Evolutionary conservation across 2,113 vertebrate genomes (phyloP).

Genomic region (Caretta caretta): DNA sequence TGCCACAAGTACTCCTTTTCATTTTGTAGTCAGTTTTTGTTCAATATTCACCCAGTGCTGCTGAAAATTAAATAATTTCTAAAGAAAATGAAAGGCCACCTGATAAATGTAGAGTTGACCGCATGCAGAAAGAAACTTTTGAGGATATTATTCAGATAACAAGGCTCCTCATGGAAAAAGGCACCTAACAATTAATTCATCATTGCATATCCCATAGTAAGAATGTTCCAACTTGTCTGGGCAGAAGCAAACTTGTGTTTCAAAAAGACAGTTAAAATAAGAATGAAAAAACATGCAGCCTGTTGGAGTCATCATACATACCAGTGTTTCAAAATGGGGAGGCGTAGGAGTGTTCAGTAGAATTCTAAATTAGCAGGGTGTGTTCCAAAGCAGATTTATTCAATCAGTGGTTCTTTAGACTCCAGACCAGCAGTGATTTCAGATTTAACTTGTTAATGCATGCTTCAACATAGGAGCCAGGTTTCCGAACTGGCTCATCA

Average conservation of each 20-base stretch:
- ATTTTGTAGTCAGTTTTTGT: conserved; percentile 29
- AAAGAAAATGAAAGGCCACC: conserved; percentile 16
- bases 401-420: conserved; percentile 23
- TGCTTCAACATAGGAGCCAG: not conserved
- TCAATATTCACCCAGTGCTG: not conserved
- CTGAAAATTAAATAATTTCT: not conserved
- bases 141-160: not conserved
- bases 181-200: conserved; percentile 44
- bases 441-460: conserved; percentile 31
- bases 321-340: conserved; percentile 55
- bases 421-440: conserved; percentile 11
- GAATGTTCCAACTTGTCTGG: conserved; percentile 61
- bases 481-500: not conserved
- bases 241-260: conserved; percentile 56
- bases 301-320: conserved; percentile 37
- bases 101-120: conserved; percentile 1
- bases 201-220: conserved; percentile 24
- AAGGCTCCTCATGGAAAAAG: conserved; percentile 40
- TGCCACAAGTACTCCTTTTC: no score
- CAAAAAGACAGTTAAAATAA: conserved; percentile 54
- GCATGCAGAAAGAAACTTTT: not conserved
- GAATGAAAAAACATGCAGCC: conserved; percentile 7
- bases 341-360: conserved; percentile 33
- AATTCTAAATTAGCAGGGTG: conserved; percentile 65
- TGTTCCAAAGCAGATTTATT: conserved; percentile 67